phyloP scores from a whole-genome alignment of 2,797 vertebrate species.

The Pangasius mekongensis region DNA sequence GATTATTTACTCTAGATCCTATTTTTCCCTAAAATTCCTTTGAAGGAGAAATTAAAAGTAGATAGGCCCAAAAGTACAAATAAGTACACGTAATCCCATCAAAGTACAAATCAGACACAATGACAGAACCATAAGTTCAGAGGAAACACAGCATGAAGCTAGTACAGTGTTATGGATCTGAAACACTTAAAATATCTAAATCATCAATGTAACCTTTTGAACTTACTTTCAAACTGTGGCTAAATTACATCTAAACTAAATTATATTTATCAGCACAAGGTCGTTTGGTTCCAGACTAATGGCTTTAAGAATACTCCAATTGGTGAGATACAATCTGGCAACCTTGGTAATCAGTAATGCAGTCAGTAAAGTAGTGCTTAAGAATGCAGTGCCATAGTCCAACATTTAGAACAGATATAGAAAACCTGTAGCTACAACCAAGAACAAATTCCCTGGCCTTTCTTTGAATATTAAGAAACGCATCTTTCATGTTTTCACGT shows the following conservation, averaged over 20 bases:
- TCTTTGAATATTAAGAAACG: neutral
- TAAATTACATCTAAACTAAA: neutral
- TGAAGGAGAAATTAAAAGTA: neutral
- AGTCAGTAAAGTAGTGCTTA: neutral
- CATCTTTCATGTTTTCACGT: neutral
- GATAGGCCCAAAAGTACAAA: neutral
- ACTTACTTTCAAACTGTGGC: neutral
- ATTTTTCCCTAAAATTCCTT: neutral
- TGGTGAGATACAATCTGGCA: neutral
- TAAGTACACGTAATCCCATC: neutral
- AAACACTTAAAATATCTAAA: neutral
- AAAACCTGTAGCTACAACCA: neutral
- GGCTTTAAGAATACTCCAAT: neutral
- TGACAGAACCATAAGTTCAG: neutral
- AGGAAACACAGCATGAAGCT: neutral
- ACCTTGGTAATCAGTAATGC: neutral
- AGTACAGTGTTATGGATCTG: neutral
- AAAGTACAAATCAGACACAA: neutral
- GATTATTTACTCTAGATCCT: neutral
- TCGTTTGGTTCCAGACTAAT: neutral
- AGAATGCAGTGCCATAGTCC: neutral
- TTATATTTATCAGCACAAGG: too few relatives aligned
- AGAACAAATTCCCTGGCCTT: neutral
- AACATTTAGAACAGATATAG: neutral
- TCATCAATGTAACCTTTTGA: neutral